Evolutionary conservation across 2,113 vertebrate genomes (phyloP).

Genomic region (Ammodytes dubius): DNA sequence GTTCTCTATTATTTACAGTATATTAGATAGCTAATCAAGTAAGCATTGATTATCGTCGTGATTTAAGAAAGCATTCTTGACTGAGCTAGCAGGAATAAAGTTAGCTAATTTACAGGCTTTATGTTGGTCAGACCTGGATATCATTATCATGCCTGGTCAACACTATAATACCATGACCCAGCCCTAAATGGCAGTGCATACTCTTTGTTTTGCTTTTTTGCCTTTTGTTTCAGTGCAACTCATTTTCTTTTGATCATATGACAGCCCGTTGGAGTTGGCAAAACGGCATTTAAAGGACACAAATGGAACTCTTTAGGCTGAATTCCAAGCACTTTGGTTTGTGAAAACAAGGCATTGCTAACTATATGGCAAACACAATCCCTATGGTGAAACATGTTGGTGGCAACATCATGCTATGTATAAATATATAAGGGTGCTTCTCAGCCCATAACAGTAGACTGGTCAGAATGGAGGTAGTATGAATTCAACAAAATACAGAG

Average conservation of each 20-base stretch:
- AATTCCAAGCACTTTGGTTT: too few relatives aligned
- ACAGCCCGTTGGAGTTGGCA: too few relatives aligned
- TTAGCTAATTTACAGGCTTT: not conserved
- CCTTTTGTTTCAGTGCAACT: not conserved
- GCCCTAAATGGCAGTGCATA: not conserved
- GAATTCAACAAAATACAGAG: too few relatives aligned
- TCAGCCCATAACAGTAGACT: too few relatives aligned
- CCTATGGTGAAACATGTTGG: too few relatives aligned
- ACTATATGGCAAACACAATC: too few relatives aligned
- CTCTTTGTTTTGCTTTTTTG: not conserved
- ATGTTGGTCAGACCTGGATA: constrained; percentile 11
- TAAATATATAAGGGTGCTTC: too few relatives aligned
- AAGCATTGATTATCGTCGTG: not conserved
- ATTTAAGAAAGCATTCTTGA: not conserved
- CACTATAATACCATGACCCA: not conserved
- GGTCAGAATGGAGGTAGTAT: too few relatives aligned
- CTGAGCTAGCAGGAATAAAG: not conserved
- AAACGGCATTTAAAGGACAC: too few relatives aligned
- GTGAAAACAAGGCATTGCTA: too few relatives aligned
- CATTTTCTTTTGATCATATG: not conserved
- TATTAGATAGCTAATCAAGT: not conserved
- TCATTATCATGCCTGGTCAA: constrained; percentile 15
- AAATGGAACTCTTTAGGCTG: too few relatives aligned
- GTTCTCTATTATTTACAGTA: constrained; percentile 7
- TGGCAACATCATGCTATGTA: too few relatives aligned